These are phyloP conservation scores for Anastrepha obliqua DNA, from an alignment of 1,140 invertebrate genomes.

Conservation along the genomic window DNA sequence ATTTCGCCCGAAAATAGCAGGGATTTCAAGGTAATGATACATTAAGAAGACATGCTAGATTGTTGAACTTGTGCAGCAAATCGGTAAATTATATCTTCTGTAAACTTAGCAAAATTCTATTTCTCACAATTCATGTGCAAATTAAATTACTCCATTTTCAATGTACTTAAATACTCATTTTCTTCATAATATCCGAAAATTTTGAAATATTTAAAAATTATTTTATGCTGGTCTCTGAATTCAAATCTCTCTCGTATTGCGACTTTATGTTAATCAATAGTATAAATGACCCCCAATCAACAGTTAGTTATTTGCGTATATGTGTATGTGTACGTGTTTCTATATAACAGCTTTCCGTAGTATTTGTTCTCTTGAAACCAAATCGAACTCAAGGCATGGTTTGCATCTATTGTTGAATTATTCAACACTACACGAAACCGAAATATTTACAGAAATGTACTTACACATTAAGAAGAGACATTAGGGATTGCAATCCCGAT, in stretches of 20 bases:
- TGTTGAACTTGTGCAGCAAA: no score
- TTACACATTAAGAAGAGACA: neutral
- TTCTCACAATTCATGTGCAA: neutral
- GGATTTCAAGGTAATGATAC: no score
- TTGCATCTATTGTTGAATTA: constrained; percentile 2
- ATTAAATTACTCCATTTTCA: neutral
- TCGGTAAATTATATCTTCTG: no score
- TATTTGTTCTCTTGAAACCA: neutral
- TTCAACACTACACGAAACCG: neutral
- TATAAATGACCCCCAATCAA: neutral
- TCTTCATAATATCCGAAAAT: neutral
- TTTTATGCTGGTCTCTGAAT: neutral
- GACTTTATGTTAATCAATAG: no score
- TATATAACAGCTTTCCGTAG: no score
- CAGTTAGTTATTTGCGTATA: neutral
- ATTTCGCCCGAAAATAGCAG: no score
- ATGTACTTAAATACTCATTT: neutral
- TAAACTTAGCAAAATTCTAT: neutral
- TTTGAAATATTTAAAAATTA: neutral
- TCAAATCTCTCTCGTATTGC: neutral
- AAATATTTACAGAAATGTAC: neutral
- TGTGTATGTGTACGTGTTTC: neutral
- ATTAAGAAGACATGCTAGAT: no score
- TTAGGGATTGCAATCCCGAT: no score
- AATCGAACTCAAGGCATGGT: neutral